phyloP scores from a whole-genome alignment of 2,113 vertebrate species.

The Irena cyanogastra region DNA sequence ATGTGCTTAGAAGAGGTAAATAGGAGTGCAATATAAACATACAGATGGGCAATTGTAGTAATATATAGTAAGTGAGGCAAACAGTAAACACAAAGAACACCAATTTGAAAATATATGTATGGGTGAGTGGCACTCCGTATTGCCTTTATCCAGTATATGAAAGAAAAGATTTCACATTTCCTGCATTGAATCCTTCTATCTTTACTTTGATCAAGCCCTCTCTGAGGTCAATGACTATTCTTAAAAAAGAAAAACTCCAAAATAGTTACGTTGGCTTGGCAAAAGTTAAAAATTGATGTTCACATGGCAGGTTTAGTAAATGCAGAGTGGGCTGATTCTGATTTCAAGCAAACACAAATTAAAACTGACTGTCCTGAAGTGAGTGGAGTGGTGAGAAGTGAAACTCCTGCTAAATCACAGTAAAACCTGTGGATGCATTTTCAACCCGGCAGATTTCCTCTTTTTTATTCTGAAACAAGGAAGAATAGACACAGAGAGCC shows the following conservation, averaged over 20 bases:
- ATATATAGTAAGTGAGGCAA: background rate
- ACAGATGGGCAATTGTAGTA: background rate
- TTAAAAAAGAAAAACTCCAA: background rate
- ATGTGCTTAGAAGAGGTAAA: background rate
- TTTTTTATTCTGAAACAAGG: background rate
- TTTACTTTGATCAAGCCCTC: background rate
- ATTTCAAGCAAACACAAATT: background rate
- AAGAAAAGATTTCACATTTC: background rate
- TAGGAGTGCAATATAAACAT: background rate
- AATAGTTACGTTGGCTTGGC: background rate
- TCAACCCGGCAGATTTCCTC: background rate
- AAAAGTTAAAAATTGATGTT: conserved; percentile 8
- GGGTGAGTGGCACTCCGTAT: background rate
- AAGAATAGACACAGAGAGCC: background rate
- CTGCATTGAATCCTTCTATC: background rate
- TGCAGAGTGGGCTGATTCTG: background rate
- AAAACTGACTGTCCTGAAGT: background rate
- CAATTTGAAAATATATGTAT: background rate
- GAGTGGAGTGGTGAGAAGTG: background rate
- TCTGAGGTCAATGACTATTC: background rate
- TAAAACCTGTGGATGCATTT: background rate
- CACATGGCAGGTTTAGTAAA: background rate
- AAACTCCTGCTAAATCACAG: background rate
- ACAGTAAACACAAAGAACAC: background rate
- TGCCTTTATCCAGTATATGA: background rate